Percentiles rank a stretch among this genome's conserved stretches.
These are phyloP conservation scores for Anthophora plumipes DNA, from an alignment of 2,888 invertebrate species.

Conservation along the genomic window DNA sequence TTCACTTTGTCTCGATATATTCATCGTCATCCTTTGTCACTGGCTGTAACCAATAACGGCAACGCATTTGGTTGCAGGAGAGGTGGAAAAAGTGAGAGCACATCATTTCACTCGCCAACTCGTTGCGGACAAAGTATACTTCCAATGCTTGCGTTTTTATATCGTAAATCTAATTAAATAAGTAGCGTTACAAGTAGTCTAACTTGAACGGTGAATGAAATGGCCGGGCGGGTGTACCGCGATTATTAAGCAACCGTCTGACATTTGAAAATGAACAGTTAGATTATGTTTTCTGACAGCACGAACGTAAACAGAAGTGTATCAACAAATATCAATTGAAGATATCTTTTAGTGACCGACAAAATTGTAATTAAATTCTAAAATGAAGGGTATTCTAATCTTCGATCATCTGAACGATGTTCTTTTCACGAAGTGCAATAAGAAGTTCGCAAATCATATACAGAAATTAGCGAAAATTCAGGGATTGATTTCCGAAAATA, in stretches of 20 bases:
- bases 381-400: slow-evolving; percentile 89
- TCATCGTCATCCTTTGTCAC: too few relatives aligned
- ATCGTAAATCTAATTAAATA: slow-evolving; percentile 17
- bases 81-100: too few relatives aligned
- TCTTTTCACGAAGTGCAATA: slow-evolving; percentile 89
- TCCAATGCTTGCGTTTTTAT: neutral
- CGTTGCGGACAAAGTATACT: too few relatives aligned
- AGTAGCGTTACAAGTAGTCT: neutral
- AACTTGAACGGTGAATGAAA: neutral
- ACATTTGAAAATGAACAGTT: neutral
- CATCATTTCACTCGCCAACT: too few relatives aligned
- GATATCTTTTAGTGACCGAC: neutral
- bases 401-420: slow-evolving; percentile 91
- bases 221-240: neutral
- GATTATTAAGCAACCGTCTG: neutral
- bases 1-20: too few relatives aligned
- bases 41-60: too few relatives aligned
- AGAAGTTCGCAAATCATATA: slow-evolving; percentile 86
- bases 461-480: slow-evolving; percentile 85
- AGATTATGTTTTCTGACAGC: neutral
- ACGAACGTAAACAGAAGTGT: slow-evolving; percentile 4
- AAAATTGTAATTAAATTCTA: slow-evolving; percentile 28
- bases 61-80: too few relatives aligned
- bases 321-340: slow-evolving; percentile 20
- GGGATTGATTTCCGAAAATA: slow-evolving; percentile 83